A percentile compares a stretch with the other conserved stretches of the same genome.
phyloP scores from a whole-genome alignment of 2,797 vertebrate species.

The Limosa lapponica region DNA sequence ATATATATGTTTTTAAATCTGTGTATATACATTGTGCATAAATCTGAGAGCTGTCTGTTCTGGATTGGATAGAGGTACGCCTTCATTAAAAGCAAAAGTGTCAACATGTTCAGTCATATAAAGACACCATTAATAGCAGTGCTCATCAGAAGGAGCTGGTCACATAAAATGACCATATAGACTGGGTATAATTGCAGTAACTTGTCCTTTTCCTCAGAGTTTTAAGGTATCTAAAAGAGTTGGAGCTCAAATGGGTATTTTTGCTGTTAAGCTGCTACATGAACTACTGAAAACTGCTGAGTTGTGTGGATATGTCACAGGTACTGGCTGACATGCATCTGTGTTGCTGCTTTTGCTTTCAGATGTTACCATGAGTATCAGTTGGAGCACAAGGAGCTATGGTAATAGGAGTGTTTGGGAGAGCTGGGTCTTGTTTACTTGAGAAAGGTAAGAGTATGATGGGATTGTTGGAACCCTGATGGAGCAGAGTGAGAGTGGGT shows the following conservation, averaged over 20 bases:
- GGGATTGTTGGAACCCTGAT: neutral
- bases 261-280: neutral
- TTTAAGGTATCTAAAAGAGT: neutral
- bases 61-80: neutral
- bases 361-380: constrained; percentile 49
- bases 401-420: constrained; percentile 62
- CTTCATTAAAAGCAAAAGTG: neutral
- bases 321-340: constrained; percentile 35
- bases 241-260: neutral
- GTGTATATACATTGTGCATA: neutral
- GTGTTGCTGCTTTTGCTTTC: constrained; percentile 66
- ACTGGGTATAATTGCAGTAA: neutral
- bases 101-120: neutral
- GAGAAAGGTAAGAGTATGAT: constrained; percentile 59
- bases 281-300: constrained; percentile 10
- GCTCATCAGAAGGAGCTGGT: neutral
- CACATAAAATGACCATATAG: neutral
- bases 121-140: neutral
- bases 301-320: neutral
- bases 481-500: neutral
- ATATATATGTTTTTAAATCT: neutral
- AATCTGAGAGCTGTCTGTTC: neutral
- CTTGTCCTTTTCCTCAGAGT: neutral
- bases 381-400: constrained; percentile 48
- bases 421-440: constrained; percentile 59